phyloP scores from a whole-genome alignment of 2,888 invertebrate species.

The Trypoxylon attenuatum region DNA sequence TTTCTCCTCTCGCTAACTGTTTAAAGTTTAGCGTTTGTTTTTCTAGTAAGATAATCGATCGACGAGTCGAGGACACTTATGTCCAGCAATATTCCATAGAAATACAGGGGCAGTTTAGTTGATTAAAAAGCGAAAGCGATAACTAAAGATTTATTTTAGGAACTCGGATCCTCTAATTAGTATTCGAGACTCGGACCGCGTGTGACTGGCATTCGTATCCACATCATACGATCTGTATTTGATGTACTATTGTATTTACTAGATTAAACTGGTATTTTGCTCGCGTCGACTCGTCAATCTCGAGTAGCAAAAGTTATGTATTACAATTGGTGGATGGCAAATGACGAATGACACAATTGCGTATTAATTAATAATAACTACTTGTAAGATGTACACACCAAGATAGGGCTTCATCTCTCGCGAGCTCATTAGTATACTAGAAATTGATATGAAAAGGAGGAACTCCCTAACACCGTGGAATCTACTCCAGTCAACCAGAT shows the following conservation, averaged over 20 bases:
- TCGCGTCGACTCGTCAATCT: constrained; percentile 33
- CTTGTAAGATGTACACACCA: constrained; percentile 4
- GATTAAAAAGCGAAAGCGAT: neutral
- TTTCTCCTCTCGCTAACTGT: neutral
- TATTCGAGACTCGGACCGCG: no score
- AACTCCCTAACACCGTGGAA: constrained; percentile 23
- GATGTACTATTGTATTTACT: constrained; percentile 6
- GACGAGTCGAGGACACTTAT: constrained; percentile 35
- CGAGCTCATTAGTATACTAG: constrained; percentile 39
- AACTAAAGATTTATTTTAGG: constrained; percentile 11
- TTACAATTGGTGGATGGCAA: constrained; percentile 34
- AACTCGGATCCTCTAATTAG: constrained; percentile 7
- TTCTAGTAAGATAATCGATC: constrained; percentile 12
- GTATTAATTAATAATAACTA: constrained; percentile 18
- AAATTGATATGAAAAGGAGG: constrained; percentile 47
- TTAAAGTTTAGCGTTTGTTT: constrained; percentile 1
- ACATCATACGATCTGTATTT: no score
- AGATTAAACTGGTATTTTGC: neutral
- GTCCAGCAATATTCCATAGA: no score
- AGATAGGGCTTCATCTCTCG: no score
- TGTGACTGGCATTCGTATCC: no score
- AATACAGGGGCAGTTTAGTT: neutral
- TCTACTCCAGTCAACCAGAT: constrained; percentile 21
- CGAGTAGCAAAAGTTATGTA: constrained; percentile 29
- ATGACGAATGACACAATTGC: constrained; percentile 17